Conservation (phyloP, 2,888 invertebrate species). For the Thalpophila matura region DNA sequence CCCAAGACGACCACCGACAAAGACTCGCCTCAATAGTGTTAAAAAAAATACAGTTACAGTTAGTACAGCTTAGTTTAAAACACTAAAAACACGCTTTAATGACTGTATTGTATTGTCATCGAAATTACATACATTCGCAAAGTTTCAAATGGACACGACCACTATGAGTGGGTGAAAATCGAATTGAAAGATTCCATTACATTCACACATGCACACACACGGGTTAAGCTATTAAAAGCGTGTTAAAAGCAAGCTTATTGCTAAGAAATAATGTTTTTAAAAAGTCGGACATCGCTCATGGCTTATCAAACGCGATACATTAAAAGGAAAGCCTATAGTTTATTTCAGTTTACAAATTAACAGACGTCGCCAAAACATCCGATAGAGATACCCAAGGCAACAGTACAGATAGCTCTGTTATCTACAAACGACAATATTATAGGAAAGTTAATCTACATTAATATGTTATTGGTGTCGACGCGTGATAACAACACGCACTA, state of each 20-base stretch:
- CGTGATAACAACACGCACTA: conserved; percentile 1
- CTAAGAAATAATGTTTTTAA: conserved; percentile 33
- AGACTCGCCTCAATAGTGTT: too few species aligned
- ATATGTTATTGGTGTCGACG: conserved; percentile 1
- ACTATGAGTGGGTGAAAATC: too few species aligned
- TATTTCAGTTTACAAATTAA: conserved; percentile 3
- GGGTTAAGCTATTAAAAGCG: too few species aligned
- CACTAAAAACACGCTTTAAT: too few species aligned
- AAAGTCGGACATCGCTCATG: conserved; percentile 25
- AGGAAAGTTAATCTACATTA: background rate
- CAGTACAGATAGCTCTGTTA: background rate
- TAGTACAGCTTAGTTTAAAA: too few species aligned
- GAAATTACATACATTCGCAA: too few species aligned
- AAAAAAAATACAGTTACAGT: too few species aligned
- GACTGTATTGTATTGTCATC: too few species aligned
- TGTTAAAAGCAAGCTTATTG: conserved; percentile 22
- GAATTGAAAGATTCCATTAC: too few species aligned
- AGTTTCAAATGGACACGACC: too few species aligned
- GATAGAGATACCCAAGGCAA: background rate
- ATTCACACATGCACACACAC: too few species aligned
- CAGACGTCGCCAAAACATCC: background rate
- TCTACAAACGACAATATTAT: conserved; percentile 2
- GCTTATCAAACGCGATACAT: conserved; percentile 15
- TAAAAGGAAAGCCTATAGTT: background rate
- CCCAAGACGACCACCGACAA: too few species aligned